Conservation (phyloP, 2,113 vertebrate species). For the Diadophis punctatus region DNA sequence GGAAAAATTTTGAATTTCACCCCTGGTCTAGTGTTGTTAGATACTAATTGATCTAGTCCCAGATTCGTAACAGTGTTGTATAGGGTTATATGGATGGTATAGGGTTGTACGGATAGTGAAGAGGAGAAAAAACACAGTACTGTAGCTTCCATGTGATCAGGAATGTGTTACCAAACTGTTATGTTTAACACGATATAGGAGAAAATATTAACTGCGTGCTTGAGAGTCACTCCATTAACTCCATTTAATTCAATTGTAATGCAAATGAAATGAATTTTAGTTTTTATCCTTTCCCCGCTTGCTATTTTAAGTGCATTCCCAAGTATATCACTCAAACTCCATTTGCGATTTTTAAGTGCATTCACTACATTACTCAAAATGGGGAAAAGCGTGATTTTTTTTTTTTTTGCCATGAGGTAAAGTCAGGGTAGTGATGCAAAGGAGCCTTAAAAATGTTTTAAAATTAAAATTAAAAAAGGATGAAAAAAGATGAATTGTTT, state of each 20-base stretch:
- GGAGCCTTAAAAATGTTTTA: background rate
- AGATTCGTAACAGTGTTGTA: no score
- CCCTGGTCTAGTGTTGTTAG: no score
- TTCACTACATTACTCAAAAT: no score
- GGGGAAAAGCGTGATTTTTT: background rate
- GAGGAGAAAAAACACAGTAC: background rate
- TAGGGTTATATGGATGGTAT: no score
- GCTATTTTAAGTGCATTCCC: background rate
- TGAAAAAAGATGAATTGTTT: background rate
- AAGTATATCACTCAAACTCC: background rate
- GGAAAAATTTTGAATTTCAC: no score
- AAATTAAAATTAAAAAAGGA: no score
- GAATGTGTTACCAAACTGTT: background rate
- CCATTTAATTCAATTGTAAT: background rate
- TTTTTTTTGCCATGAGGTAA: background rate
- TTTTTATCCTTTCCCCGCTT: background rate
- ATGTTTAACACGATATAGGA: background rate
- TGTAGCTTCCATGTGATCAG: background rate
- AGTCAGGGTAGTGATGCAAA: background rate
- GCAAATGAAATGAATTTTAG: background rate
- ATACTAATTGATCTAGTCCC: no score
- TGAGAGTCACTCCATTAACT: background rate
- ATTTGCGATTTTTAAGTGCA: no score
- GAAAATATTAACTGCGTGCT: background rate
- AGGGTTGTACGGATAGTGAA: no score